phyloP scores from a whole-genome alignment of 2,888 invertebrate genomes.

The Luperina nickerlii region DNA sequence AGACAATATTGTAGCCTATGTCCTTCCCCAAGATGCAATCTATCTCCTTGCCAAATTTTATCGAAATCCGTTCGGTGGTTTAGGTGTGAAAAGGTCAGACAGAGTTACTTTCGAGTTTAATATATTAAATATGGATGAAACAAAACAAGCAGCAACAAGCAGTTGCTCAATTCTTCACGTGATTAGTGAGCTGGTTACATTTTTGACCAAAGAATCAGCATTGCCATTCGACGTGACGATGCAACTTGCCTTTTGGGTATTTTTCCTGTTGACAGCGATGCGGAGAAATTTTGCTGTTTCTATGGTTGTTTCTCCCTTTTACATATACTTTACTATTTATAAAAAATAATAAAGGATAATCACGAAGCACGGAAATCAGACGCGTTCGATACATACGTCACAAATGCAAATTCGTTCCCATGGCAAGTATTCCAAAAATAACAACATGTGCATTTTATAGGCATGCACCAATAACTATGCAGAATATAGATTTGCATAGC shows the following conservation, averaged over 20 bases:
- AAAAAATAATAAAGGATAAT: not conserved
- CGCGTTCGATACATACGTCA: conserved; percentile 21
- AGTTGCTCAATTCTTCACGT: not conserved
- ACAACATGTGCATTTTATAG: conserved; percentile 58
- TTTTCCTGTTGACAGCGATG: not conserved
- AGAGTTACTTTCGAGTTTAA: not conserved
- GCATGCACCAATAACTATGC: conserved; percentile 20
- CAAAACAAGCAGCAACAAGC: no score
- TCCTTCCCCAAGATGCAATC: not conserved
- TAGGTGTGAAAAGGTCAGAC: not conserved
- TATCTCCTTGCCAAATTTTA: no score
- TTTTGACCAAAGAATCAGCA: not conserved
- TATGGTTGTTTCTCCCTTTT: not conserved
- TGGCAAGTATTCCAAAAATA: conserved; percentile 44
- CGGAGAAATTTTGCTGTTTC: not conserved
- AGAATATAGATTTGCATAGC: conserved; percentile 15
- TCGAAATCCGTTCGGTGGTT: not conserved
- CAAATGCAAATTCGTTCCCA: conserved; percentile 37
- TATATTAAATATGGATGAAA: not conserved
- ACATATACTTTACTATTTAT: not conserved
- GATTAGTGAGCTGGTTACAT: not conserved
- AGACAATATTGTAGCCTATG: not conserved
- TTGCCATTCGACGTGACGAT: not conserved
- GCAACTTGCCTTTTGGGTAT: not conserved
- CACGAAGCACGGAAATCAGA: not conserved